These are phyloP conservation scores for Danio albolineatus DNA, from an alignment of 2,797 vertebrate species.

Conservation along the genomic window DNA sequence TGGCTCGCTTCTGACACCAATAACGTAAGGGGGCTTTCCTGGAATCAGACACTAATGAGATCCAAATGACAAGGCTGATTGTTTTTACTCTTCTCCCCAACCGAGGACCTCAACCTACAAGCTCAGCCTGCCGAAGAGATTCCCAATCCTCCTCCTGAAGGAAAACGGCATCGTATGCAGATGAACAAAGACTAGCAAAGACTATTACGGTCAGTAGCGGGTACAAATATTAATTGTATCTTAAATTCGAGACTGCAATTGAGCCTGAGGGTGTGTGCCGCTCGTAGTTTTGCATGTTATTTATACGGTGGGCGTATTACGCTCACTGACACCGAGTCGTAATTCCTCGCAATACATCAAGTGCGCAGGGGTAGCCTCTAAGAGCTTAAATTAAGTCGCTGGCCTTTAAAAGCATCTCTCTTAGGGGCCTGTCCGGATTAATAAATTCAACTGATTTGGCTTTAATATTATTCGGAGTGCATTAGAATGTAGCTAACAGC, in stretches of 20 bases:
- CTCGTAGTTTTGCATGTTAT: constrained; percentile 72
- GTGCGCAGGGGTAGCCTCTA: constrained; percentile 76
- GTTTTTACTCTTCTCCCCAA: constrained; percentile 54
- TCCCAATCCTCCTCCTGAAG: not conserved
- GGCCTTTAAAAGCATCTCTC: constrained; percentile 85
- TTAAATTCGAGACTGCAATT: constrained; percentile 72
- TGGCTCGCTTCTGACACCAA: constrained; percentile 65
- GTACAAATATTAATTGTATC: constrained; percentile 65
- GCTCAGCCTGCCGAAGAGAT: constrained; percentile 21
- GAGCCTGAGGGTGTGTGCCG: constrained; percentile 54
- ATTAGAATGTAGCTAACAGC: constrained; percentile 84
- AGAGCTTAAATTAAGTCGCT: constrained; percentile 83
- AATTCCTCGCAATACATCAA: constrained; percentile 78
- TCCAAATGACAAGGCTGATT: constrained; percentile 61
- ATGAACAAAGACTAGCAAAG: constrained; percentile 44
- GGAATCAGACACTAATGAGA: constrained; percentile 63
- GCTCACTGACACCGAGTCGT: constrained; percentile 73
- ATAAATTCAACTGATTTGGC: constrained; percentile 82
- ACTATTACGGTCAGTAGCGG: constrained; percentile 63
- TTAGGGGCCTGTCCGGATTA: constrained; percentile 75
- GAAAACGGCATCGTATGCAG: constrained; percentile 20
- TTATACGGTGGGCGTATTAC: constrained; percentile 68
- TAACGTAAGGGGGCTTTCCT: constrained; percentile 63
- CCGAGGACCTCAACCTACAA: constrained; percentile 46
- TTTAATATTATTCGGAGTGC: constrained; percentile 84